Percentiles rank a stretch among this genome's conserved stretches.
phyloP scores from a whole-genome alignment of 1,140 invertebrate genomes.

The Drosophila yakuba region DNA sequence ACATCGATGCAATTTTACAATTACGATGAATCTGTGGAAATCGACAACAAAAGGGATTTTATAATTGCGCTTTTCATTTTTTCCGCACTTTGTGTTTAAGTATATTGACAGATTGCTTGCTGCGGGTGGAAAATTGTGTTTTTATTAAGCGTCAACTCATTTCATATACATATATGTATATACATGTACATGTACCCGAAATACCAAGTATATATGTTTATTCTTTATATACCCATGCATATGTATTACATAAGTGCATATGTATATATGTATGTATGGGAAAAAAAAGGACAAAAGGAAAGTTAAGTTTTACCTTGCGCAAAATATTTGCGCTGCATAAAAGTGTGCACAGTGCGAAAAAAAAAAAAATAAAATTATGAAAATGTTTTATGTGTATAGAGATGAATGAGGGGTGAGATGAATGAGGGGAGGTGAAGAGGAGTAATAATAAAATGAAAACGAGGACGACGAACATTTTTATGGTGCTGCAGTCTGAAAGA shows the following conservation, averaged over 20 bases:
- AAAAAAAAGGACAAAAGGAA: conserved; percentile 23
- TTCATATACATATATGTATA: not conserved
- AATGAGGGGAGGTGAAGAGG: too few species aligned
- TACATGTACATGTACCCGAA: conserved; percentile 5
- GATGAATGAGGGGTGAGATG: too few species aligned
- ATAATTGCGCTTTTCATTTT: conserved; percentile 45
- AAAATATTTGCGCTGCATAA: conserved; percentile 44
- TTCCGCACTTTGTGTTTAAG: conserved; percentile 24
- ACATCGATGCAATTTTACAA: conserved; percentile 25
- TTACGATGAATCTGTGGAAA: conserved; percentile 39
- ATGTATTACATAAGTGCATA: conserved; percentile 1
- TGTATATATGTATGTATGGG: not conserved
- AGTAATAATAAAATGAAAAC: conserved; percentile 65
- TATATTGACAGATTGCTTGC: conserved; percentile 32
- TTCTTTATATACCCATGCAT: not conserved
- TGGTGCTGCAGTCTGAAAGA: conserved; percentile 28
- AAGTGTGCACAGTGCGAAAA: conserved; percentile 23
- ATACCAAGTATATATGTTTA: conserved; percentile 9
- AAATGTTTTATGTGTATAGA: conserved; percentile 39
- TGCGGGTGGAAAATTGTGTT: conserved; percentile 19
- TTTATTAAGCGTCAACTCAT: conserved; percentile 38
- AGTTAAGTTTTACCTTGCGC: conserved; percentile 46
- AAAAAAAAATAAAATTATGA: conserved; percentile 39
- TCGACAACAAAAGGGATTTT: conserved; percentile 42
- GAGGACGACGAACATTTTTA: conserved; percentile 60